These are phyloP conservation scores for Archips xylosteana DNA, from an alignment of 2,888 invertebrate species.

Conservation along the genomic window DNA sequence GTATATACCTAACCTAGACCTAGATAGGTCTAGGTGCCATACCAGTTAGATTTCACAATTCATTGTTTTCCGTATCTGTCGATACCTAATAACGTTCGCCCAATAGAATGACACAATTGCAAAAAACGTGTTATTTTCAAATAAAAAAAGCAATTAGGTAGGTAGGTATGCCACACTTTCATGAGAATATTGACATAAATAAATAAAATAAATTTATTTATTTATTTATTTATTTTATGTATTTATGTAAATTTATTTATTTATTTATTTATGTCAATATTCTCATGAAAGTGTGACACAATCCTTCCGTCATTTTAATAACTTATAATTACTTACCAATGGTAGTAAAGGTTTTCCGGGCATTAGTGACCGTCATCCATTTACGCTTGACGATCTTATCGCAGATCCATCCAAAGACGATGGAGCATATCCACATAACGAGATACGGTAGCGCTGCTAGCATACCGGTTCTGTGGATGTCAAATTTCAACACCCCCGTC, in stretches of 20 bases:
- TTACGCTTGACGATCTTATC: conserved; percentile 88
- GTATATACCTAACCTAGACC: no score
- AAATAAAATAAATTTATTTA: no score
- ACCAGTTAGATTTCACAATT: neutral
- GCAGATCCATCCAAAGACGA: conserved; percentile 88
- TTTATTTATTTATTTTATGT: no score
- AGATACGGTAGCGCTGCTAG: conserved; percentile 88
- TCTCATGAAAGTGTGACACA: no score
- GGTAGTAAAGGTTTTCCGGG: conserved; percentile 89
- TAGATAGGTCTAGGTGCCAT: no score
- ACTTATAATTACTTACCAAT: conserved; percentile 79
- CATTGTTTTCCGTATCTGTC: neutral
- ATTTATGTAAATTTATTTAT: no score
- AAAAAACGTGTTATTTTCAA: no score
- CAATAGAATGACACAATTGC: neutral
- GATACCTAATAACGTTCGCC: no score
- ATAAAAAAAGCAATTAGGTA: no score
- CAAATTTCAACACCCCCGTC: conserved; percentile 88
- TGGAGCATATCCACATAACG: conserved; percentile 88
- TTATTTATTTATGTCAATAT: neutral
- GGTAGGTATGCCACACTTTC: no score
- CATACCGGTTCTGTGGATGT: conserved; percentile 87
- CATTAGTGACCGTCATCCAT: conserved; percentile 84
- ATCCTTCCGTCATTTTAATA: neutral
- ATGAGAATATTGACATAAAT: neutral